phyloP scores from a whole-genome alignment of 2,797 vertebrate species.

The Kryptopterus vitreolus region DNA sequence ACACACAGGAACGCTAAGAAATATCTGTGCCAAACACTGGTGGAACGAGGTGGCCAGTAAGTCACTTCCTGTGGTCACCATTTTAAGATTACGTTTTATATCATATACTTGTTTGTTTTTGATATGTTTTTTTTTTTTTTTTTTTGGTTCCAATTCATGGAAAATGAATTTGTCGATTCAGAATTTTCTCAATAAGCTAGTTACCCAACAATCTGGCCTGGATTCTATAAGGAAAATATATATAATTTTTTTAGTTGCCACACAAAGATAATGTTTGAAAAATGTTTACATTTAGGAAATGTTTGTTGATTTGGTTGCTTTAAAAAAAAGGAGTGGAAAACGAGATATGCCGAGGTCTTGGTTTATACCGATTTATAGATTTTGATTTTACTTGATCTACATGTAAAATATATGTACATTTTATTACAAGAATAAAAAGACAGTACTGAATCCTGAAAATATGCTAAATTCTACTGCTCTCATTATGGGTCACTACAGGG shows the following conservation, averaged over 20 bases:
- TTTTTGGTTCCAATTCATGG: no score
- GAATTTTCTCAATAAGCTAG: neutral
- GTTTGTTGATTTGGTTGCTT: neutral
- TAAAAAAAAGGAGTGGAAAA: neutral
- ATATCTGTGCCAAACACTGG: slow-evolving; percentile 95
- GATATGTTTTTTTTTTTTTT: no score
- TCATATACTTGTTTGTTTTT: neutral
- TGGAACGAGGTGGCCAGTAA: slow-evolving; percentile 95
- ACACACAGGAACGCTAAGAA: slow-evolving; percentile 96
- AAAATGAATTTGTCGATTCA: no score
- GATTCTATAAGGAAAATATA: neutral
- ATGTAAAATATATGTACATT: no score
- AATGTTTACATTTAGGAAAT: neutral
- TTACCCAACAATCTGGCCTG: neutral
- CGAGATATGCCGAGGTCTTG: no score
- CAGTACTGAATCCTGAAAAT: no score
- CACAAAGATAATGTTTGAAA: no score
- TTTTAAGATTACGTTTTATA: neutral
- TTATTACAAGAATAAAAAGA: no score
- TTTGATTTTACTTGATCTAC: no score
- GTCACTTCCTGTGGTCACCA: slow-evolving; percentile 53
- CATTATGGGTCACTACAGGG: no score
- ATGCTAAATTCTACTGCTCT: no score
- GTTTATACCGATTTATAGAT: no score
- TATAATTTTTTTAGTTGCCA: neutral